phyloP scores from a whole-genome alignment of 1,140 invertebrate genomes.

The Drosophila bifasciata region DNA sequence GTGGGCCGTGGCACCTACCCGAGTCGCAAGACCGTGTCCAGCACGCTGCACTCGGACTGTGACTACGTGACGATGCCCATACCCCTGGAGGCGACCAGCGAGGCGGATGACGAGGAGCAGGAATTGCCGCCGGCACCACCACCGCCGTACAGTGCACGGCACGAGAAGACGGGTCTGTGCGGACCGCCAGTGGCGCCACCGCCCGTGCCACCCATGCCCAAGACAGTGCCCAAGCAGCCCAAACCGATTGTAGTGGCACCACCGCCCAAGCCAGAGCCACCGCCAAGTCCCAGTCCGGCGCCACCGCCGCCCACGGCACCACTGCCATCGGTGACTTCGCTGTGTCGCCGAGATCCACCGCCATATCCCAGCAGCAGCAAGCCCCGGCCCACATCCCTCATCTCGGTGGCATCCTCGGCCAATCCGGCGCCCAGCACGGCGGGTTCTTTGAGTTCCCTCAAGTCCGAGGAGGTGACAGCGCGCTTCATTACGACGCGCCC shows the following conservation, averaged over 20 bases:
- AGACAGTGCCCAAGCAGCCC: slow-evolving; percentile 19
- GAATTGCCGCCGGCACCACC: slow-evolving; percentile 84
- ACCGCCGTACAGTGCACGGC: slow-evolving; percentile 84
- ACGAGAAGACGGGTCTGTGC: slow-evolving; percentile 81
- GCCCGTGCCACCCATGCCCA: slow-evolving; percentile 41
- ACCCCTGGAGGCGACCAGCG: slow-evolving; percentile 86
- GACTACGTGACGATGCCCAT: slow-evolving; percentile 94
- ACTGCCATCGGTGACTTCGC: slow-evolving; percentile 24
- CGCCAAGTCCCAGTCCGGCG: slow-evolving; percentile 18
- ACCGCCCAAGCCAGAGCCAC: slow-evolving; percentile 30
- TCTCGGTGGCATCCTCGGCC: slow-evolving; percentile 61
- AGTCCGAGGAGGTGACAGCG: slow-evolving; percentile 87
- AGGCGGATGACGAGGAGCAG: slow-evolving; percentile 76
- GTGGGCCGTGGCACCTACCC: slow-evolving; percentile 91
- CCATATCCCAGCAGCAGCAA: slow-evolving; percentile 85
- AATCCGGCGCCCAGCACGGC: slow-evolving; percentile 47
- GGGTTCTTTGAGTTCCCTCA: slow-evolving; percentile 66
- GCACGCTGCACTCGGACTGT: slow-evolving; percentile 93
- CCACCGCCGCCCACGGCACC: slow-evolving; percentile 14
- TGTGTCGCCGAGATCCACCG: slow-evolving; percentile 85
- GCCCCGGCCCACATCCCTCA: slow-evolving; percentile 79
- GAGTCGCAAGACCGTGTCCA: slow-evolving; percentile 91
- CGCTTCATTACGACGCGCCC: slow-evolving; percentile 88
- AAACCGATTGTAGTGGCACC: slow-evolving; percentile 17
- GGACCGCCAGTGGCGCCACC: slow-evolving; percentile 64